phyloP scores from a whole-genome alignment of 2,113 vertebrate genomes.

The Lathamus discolor region DNA sequence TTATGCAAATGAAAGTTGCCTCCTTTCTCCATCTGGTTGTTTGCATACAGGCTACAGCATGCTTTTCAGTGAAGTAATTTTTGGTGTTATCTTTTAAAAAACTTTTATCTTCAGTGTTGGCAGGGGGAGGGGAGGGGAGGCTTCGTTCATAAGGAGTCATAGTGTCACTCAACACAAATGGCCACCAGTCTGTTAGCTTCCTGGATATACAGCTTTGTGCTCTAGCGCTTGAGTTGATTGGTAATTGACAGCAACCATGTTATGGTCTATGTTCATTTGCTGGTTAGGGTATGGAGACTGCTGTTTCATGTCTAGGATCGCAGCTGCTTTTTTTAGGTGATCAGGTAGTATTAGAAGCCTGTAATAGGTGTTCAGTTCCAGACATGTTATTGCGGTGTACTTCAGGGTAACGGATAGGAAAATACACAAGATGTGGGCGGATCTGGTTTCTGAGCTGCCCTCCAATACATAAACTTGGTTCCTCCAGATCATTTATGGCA shows the following conservation, averaged over 20 bases:
- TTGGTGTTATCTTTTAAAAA: neutral
- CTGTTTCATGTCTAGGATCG: neutral
- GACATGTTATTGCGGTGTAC: neutral
- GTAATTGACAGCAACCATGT: neutral
- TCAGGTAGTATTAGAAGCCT: neutral
- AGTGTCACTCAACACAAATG: neutral
- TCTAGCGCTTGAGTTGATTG: neutral
- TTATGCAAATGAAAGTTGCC: slow-evolving; percentile 23
- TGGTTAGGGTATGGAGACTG: neutral
- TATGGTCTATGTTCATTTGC: neutral
- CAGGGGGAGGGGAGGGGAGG: neutral
- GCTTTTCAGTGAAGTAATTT: neutral
- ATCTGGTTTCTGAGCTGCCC: neutral
- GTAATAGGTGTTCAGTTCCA: neutral
- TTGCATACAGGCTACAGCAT: neutral
- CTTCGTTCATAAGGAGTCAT: neutral
- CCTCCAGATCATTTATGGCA: neutral
- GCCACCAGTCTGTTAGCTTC: neutral
- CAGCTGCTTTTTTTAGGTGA: neutral
- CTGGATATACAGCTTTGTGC: neutral
- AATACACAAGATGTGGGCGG: neutral
- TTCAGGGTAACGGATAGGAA: neutral
- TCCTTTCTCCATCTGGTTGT: slow-evolving; percentile 16
- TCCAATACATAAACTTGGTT: neutral
- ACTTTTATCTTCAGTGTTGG: neutral